Percentiles rank a stretch among this genome's conserved stretches.
Evolutionary conservation across 2,797 vertebrate species (phyloP).

Genomic region (Vultur gryphus): DNA sequence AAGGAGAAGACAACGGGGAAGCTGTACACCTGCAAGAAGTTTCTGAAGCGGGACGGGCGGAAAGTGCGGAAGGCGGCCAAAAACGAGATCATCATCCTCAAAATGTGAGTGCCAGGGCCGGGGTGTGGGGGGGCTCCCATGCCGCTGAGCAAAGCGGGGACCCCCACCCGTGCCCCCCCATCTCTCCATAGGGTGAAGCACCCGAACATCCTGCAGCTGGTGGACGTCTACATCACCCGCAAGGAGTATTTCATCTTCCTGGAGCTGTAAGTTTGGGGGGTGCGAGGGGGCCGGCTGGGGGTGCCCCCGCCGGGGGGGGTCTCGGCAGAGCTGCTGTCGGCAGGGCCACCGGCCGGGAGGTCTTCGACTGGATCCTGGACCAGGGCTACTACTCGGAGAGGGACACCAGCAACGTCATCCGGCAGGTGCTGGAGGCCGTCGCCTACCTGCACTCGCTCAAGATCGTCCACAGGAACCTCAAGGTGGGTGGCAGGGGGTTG

Average conservation of each 20-base stretch:
- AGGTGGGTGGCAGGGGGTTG: constrained; percentile 74
- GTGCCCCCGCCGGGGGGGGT: background rate
- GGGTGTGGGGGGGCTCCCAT: background rate
- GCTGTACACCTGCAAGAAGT: constrained; percentile 97
- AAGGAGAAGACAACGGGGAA: constrained; percentile 94
- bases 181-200: constrained; percentile 88
- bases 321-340: background rate
- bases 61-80: constrained; percentile 97
- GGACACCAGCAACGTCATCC: constrained; percentile 96
- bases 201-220: constrained; percentile 94
- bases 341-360: constrained; percentile 95
- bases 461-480: constrained; percentile 97
- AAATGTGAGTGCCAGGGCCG: constrained; percentile 85
- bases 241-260: constrained; percentile 98
- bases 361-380: constrained; percentile 99
- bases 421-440: constrained; percentile 95
- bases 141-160: background rate
- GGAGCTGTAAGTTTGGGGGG: constrained; percentile 89
- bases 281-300: too few species aligned
- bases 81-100: constrained; percentile 96
- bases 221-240: constrained; percentile 96
- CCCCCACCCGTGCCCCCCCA: background rate
- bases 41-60: constrained; percentile 93
- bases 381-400: constrained; percentile 98
- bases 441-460: constrained; percentile 95